Conservation (phyloP, 1,140 invertebrate species). For the Hyposmocoma kahamanoa region DNA sequence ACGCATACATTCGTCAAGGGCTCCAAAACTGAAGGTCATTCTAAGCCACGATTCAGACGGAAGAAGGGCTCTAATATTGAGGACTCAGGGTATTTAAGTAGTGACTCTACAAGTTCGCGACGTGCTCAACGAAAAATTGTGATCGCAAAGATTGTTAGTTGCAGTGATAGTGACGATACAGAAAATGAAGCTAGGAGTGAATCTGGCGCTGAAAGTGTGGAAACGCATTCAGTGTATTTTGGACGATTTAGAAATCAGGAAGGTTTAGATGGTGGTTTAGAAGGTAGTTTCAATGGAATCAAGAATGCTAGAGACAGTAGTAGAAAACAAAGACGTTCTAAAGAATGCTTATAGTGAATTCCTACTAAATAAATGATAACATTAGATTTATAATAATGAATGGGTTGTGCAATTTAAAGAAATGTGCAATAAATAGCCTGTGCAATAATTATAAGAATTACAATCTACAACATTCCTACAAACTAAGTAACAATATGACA, state of each 20-base stretch:
- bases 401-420: background rate
- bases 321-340: conserved; percentile 32
- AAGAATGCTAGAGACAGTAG: conserved; percentile 35
- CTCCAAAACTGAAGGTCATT: conserved; percentile 26
- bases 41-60: conserved; percentile 36
- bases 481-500: too few species aligned
- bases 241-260: conserved; percentile 71
- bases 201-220: conserved; percentile 88
- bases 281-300: conserved; percentile 17
- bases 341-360: conserved; percentile 15
- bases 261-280: conserved; percentile 21
- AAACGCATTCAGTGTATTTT: conserved; percentile 88
- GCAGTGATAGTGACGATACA: conserved; percentile 81
- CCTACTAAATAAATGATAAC: conserved; percentile 10
- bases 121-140: conserved; percentile 51
- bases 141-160: conserved; percentile 63
- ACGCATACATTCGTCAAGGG: conserved; percentile 53
- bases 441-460: conserved; percentile 12
- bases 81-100: conserved; percentile 85
- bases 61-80: conserved; percentile 56
- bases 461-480: too few species aligned
- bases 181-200: conserved; percentile 86
- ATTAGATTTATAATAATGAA: conserved; percentile 26
- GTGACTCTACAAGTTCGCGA: conserved; percentile 79
- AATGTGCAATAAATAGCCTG: conserved; percentile 32